Base-by-base conservation (phyloP, 2,113 vertebrate species). In the Grammomys dolichurus region DNA sequence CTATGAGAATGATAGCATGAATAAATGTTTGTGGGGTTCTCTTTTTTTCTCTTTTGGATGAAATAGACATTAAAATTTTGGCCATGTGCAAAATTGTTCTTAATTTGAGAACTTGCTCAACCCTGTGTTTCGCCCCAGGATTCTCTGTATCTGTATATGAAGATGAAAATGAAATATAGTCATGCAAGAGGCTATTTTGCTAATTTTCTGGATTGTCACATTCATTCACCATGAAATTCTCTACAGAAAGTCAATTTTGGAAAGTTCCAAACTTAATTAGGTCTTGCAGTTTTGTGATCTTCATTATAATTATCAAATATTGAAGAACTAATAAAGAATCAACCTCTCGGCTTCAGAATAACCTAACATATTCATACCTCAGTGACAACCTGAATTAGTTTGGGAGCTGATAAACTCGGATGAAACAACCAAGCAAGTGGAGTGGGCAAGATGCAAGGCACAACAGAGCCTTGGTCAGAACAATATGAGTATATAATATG, bases 201-300 rank as follows among this genome's bases (percentile, higher is more conserved):
- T 98, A 98, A 98, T 98, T 97, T 97, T 97, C 96, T 97, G 91
- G 96, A 97, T 96, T 97, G 98, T 97, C 96, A 98, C 94, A 98
- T 98, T 97, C 97, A 97, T 97, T 97, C 96, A 96, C 97, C 98
- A 97, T 97, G 96, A 97, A 97, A 97, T 97, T 97, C 96, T 96
- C 91, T 90, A 97, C 93, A 95, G 96, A 98, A 97, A 97, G 96
- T 97, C 97, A 97, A 98, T 97, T 98, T 98, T 97, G 91, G 95
- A 96, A 97, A 94, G 94, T 98, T 97, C 97, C 95, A 97, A 98
- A 97, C 95, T 98, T 98, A 98, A 98, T 98, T 98, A 97, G 97
- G 97, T 97, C 98, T 97, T 97, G 93, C 96, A 97, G 91, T 98
- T 97, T 97, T 97, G 97, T 96, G 98, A 97, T 97, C 97, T 98